Conservation (phyloP, 2,888 invertebrate species). For the Sceliomorpha sp. region DNA sequence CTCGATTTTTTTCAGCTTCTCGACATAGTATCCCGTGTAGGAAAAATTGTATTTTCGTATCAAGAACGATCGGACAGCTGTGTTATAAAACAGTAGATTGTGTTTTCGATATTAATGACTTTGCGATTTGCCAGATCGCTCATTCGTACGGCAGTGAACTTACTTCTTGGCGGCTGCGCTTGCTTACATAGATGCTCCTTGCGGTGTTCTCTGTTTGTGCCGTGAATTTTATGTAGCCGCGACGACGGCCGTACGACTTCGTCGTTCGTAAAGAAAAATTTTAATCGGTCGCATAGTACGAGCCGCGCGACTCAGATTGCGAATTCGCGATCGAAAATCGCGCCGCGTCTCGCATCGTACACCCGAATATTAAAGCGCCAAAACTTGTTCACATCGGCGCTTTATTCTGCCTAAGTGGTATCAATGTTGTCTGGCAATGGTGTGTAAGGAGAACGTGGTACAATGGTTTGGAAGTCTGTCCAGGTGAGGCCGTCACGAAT, state of each 20-base stretch:
- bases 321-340: slow-evolving; percentile 39
- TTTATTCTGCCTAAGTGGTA: slow-evolving; percentile 77
- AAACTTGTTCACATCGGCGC: slow-evolving; percentile 74
- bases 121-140: slow-evolving; percentile 2
- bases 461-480: slow-evolving; percentile 95
- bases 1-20: slow-evolving; percentile 61
- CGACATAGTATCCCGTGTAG: slow-evolving; percentile 54
- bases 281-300: slow-evolving; percentile 45
- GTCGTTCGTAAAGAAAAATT: slow-evolving; percentile 37
- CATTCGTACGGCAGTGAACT: slow-evolving; percentile 3
- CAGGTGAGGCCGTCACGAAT: slow-evolving; percentile 66
- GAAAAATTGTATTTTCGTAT: slow-evolving; percentile 56
- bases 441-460: slow-evolving; percentile 98
- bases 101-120: slow-evolving; percentile 10
- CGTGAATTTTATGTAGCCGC: slow-evolving; percentile 55
- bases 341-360: slow-evolving; percentile 59
- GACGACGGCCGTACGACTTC: slow-evolving; percentile 38
- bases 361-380: slow-evolving; percentile 60
- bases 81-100: slow-evolving; percentile 7
- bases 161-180: slow-evolving; percentile 26
- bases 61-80: slow-evolving; percentile 31
- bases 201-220: slow-evolving; percentile 33
- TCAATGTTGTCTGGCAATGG: slow-evolving; percentile 92
- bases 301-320: slow-evolving; percentile 17
- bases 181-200: slow-evolving; percentile 15